Evolutionary conservation across 2,888 invertebrate species (phyloP), one percentile per base, ranked within the genome.

Genomic region (Stratiomys singularior): DNA sequence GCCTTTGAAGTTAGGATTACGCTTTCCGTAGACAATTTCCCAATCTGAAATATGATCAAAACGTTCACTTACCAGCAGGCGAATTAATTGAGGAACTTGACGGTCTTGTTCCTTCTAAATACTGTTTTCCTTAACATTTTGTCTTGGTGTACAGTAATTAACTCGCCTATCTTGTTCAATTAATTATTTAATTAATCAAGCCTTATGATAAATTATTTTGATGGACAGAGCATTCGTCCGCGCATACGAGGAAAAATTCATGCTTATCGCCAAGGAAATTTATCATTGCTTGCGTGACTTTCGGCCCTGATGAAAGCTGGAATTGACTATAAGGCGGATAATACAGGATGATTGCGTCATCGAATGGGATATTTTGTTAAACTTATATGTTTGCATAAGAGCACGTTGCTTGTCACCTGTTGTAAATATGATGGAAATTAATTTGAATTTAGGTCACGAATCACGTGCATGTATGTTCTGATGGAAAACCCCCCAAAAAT

Each of bases 101-200:
- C 30, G 21, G 21, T 21, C 37, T 47, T 47, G 9, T 47, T 25
- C 1, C 4, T 69, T 25, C 46, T 9, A 46, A 25, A 27, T n/a
- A 15, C 21, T 2, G 44, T 60, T 13, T 15, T 18, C 9, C 13
- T 52, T 1, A 5, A 18, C 11, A 47, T 44, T 47, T 46, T 5
- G 23, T 60, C 11, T 27, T 25, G 23, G 15, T 27, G 18, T 4
- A 4, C 7, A 30, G 58, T 23, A 74, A 74, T 74, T 74, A 74
- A 74, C 60, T 44, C 23, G 23, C 60, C 60, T 74, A 60, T 58
- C 74, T 60, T 72, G 72, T 30, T 72, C 60, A 74, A 74, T 74
- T 74, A 74, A 74, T 74, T 74, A 74, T n/a, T n/a, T n/a, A n/a
- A n/a, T n/a, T n/a, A 74, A 60, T 60, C 60, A 60, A 52, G 60